phyloP scores from a whole-genome alignment of 2,113 vertebrate genomes.

The Serilophus lunatus region DNA sequence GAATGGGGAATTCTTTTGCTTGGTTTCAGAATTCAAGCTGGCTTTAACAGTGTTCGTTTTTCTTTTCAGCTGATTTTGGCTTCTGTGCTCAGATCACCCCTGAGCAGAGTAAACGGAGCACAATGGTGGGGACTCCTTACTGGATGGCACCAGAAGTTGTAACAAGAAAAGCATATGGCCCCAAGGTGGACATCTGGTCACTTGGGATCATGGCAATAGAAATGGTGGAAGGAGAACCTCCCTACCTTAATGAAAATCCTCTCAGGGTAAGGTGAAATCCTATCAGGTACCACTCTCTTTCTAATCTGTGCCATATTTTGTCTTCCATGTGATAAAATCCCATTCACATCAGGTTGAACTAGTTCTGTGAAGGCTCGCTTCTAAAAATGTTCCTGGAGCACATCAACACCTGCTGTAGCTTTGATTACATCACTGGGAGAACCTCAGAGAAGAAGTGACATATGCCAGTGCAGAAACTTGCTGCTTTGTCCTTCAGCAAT shows the following conservation, averaged over 20 bases:
- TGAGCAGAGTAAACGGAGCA: conserved; percentile 98
- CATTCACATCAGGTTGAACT: not conserved
- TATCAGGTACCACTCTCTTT: not conserved
- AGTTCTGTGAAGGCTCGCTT: not conserved
- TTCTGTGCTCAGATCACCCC: conserved; percentile 99
- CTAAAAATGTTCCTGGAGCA: not conserved
- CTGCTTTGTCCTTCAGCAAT: not conserved
- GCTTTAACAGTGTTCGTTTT: conserved; percentile 20
- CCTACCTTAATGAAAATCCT: conserved; percentile 98
- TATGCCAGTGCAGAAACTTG: not conserved
- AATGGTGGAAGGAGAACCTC: conserved; percentile 99
- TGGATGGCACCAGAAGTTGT: conserved; percentile 99
- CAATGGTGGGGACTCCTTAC: conserved; percentile 97
- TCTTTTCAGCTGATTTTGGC: conserved; percentile 91
- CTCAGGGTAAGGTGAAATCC: conserved; percentile 86
- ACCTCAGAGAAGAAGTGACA: not conserved
- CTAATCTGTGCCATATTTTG: not conserved
- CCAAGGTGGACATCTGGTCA: conserved; percentile 98
- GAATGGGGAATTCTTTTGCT: not conserved
- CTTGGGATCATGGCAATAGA: conserved; percentile 99
- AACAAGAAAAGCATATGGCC: conserved; percentile 95
- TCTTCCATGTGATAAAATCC: not conserved
- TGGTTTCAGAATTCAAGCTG: not conserved
- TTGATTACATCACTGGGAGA: not conserved
- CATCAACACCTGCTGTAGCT: not conserved